Conservation (phyloP, 2,113 vertebrate species). For the Tichodroma muraria region DNA sequence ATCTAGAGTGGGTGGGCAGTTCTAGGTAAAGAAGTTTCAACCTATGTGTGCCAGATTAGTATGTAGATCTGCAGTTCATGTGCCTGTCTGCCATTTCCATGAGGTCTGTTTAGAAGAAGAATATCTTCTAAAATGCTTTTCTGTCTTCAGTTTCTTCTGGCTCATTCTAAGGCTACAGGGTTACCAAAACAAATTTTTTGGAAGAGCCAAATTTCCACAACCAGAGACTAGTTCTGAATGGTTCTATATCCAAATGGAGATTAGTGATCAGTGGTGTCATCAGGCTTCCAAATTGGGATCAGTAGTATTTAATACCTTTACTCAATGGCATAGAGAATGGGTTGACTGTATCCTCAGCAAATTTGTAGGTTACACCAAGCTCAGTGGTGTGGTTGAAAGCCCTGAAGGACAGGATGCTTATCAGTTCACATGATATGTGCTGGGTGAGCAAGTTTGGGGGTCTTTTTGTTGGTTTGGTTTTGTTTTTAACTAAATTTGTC, state of each 20-base stretch:
- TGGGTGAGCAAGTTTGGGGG: background rate
- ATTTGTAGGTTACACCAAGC: background rate
- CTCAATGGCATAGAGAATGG: background rate
- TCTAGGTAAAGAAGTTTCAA: background rate
- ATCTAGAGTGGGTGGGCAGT: background rate
- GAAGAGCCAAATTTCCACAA: background rate
- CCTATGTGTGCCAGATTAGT: background rate
- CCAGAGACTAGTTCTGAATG: background rate
- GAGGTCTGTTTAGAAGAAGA: background rate
- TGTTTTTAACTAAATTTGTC: background rate
- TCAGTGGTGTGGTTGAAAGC: background rate
- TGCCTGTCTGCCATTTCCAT: background rate
- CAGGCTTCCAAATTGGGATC: background rate
- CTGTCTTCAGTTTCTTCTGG: background rate
- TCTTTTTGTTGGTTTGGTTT: background rate
- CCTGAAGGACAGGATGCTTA: background rate
- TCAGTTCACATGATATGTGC: background rate
- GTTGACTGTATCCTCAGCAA: background rate
- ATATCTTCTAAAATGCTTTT: background rate
- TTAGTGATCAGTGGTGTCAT: background rate
- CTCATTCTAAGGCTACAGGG: background rate
- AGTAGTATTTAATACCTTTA: background rate
- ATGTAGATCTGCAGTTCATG: background rate
- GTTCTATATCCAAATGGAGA: background rate
- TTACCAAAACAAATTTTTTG: background rate